These are phyloP conservation scores for Eurytoma adleriae DNA, from an alignment of 2,888 invertebrate species.

Conservation along the genomic window DNA sequence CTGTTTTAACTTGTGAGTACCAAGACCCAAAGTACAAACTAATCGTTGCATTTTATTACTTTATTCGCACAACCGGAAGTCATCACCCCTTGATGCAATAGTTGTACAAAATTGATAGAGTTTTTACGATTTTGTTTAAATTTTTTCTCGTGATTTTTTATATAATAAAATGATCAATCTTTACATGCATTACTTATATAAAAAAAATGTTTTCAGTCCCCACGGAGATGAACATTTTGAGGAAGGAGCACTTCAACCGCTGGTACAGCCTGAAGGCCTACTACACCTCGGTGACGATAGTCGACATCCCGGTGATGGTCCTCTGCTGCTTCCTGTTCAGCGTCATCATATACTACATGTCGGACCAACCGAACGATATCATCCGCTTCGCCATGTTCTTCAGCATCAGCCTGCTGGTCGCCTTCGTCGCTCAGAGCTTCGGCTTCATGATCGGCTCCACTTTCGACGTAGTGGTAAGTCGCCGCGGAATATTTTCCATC, in stretches of 20 bases:
- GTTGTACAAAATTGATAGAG: too few relatives aligned
- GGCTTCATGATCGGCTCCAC: conserved; percentile 95
- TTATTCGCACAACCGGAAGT: not conserved
- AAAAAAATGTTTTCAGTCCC: conserved; percentile 79
- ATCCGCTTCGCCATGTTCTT: conserved; percentile 91
- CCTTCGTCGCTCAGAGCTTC: conserved; percentile 94
- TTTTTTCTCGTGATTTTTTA: too few relatives aligned
- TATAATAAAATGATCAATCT: too few relatives aligned
- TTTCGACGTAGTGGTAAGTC: conserved; percentile 88
- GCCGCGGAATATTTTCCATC: too few relatives aligned
- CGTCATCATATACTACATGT: conserved; percentile 90
- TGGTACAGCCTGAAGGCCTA: conserved; percentile 93
- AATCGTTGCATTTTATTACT: too few relatives aligned
- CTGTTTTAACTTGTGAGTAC: conserved; percentile 88
- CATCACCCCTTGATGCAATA: not conserved
- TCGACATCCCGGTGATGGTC: conserved; percentile 88
- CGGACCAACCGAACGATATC: conserved; percentile 90
- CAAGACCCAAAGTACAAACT: too few relatives aligned
- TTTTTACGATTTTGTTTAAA: too few relatives aligned
- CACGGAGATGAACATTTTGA: conserved; percentile 87
- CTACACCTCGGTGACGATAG: conserved; percentile 85
- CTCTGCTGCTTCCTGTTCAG: conserved; percentile 85
- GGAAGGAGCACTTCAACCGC: conserved; percentile 91
- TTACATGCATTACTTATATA: not conserved
- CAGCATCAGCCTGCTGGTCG: conserved; percentile 87